phyloP scores from a whole-genome alignment of 2,797 vertebrate species.

The Onychomys torridus region DNA sequence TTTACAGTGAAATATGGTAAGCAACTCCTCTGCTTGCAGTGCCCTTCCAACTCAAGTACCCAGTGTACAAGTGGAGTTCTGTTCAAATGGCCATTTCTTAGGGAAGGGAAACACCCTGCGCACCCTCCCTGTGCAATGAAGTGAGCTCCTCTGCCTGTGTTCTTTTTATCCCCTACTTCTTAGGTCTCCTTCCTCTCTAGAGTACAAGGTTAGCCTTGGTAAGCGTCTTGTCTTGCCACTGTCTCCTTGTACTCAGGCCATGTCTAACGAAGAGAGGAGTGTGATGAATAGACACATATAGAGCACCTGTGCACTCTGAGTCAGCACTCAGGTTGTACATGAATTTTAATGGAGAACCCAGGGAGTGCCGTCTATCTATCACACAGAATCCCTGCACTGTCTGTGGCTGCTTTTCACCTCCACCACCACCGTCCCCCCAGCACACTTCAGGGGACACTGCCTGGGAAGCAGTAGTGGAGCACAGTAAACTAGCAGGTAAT shows the following conservation, averaged over 20 bases:
- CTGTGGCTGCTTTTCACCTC: background rate
- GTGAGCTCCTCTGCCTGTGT: background rate
- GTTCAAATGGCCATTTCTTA: slow-evolving; percentile 7
- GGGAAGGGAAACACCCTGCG: background rate
- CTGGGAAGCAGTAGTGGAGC: slow-evolving; percentile 27
- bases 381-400: background rate
- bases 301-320: background rate
- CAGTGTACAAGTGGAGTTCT: slow-evolving; percentile 40
- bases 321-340: background rate
- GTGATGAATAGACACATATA: background rate
- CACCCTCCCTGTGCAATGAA: background rate
- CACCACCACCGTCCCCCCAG: background rate
- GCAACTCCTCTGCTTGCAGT: background rate
- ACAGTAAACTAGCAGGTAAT: background rate
- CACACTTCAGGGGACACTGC: background rate
- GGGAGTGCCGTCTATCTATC: background rate
- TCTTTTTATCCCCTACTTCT: background rate
- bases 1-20: slow-evolving; percentile 45
- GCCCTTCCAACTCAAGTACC: background rate
- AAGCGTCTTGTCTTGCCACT: background rate
- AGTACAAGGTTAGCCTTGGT: background rate
- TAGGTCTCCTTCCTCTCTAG: background rate
- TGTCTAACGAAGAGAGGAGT: background rate
- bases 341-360: slow-evolving; percentile 33
- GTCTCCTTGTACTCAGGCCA: background rate